Evolutionary conservation across 2,888 invertebrate species (phyloP).

Genomic region (Andricus curvator): DNA sequence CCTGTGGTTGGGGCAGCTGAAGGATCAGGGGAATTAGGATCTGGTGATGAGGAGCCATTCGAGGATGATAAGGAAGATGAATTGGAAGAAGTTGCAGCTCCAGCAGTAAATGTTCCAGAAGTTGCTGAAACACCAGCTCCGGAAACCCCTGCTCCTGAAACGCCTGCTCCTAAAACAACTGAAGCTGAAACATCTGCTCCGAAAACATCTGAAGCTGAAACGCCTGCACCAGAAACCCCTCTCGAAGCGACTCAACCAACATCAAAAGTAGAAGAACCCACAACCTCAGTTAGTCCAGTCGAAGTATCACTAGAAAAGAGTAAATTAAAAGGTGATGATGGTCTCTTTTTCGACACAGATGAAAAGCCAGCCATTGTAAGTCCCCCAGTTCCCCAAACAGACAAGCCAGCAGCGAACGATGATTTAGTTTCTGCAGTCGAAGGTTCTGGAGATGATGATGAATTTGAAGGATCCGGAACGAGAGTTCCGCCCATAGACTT

Average conservation of each 20-base stretch:
- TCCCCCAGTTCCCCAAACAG: not conserved
- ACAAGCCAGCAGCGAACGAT: constrained; percentile 1
- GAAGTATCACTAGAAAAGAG: constrained; percentile 31
- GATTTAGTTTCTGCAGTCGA: constrained; percentile 58
- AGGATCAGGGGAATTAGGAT: constrained; percentile 73
- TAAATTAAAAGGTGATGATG: constrained; percentile 52
- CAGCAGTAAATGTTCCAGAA: not conserved
- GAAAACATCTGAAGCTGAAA: constrained; percentile 12
- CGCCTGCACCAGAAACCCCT: constrained; percentile 34
- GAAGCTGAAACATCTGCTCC: constrained; percentile 8
- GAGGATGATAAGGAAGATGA: constrained; percentile 49
- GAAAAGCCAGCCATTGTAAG: constrained; percentile 45
- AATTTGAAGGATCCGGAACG: constrained; percentile 68
- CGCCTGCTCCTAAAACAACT: constrained; percentile 36
- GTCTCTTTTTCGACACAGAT: constrained; percentile 61
- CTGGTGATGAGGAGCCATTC: constrained; percentile 54
- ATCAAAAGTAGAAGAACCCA: not conserved
- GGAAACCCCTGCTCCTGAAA: constrained; percentile 44
- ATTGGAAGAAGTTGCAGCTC: constrained; percentile 21
- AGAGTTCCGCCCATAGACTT: constrained; percentile 63
- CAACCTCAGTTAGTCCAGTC: not conserved
- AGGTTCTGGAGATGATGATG: constrained; percentile 73
- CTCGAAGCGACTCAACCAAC: constrained; percentile 13
- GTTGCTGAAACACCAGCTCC: constrained; percentile 16
- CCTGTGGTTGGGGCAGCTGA: constrained; percentile 76